phyloP scores from a whole-genome alignment of 1,140 invertebrate species.

The Drosophila mayri region DNA sequence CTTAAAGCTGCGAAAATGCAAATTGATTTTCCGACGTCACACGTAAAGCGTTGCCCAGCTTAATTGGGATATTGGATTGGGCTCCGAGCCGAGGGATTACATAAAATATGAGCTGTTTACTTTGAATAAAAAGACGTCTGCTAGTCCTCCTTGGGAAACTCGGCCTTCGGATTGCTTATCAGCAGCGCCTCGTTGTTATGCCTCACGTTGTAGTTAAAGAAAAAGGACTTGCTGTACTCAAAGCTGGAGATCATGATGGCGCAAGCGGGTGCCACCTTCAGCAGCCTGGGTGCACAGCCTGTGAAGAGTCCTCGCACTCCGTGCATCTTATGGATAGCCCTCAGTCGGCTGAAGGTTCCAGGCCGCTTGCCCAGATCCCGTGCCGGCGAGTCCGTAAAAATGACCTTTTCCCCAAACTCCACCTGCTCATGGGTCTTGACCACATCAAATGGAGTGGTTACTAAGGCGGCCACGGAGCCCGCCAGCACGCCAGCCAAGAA shows the following conservation, averaged over 20 bases:
- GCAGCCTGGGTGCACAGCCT: slow-evolving; percentile 93
- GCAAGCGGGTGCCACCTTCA: slow-evolving; percentile 98
- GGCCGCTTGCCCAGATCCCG: slow-evolving; percentile 64
- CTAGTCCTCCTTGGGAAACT: slow-evolving; percentile 47
- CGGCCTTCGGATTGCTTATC: slow-evolving; percentile 42
- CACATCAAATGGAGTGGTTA: slow-evolving; percentile 99
- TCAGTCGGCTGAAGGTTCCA: slow-evolving; percentile 84
- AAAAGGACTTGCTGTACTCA: slow-evolving; percentile 96
- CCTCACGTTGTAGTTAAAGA: slow-evolving; percentile 87
- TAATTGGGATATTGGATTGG: slow-evolving; percentile 44
- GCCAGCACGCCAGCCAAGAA: slow-evolving; percentile 94
- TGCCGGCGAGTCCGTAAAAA: slow-evolving; percentile 88
- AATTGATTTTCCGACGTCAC: slow-evolving; percentile 55
- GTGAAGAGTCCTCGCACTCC: slow-evolving; percentile 91
- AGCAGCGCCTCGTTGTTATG: slow-evolving; percentile 83
- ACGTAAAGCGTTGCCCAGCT: slow-evolving; percentile 10
- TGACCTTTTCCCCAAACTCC: slow-evolving; percentile 95
- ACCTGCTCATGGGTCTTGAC: slow-evolving; percentile 99
- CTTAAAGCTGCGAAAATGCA: slow-evolving; percentile 23
- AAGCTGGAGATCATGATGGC: slow-evolving; percentile 99
- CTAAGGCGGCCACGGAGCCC: slow-evolving; percentile 94
- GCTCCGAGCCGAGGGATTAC: background rate
- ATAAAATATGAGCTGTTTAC: slow-evolving; percentile 47
- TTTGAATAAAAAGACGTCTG: slow-evolving; percentile 7
- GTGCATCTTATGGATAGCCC: slow-evolving; percentile 88